Base-by-base conservation (phyloP, 2,888 invertebrate genomes). In the Chymomyza procnemis region DNA sequence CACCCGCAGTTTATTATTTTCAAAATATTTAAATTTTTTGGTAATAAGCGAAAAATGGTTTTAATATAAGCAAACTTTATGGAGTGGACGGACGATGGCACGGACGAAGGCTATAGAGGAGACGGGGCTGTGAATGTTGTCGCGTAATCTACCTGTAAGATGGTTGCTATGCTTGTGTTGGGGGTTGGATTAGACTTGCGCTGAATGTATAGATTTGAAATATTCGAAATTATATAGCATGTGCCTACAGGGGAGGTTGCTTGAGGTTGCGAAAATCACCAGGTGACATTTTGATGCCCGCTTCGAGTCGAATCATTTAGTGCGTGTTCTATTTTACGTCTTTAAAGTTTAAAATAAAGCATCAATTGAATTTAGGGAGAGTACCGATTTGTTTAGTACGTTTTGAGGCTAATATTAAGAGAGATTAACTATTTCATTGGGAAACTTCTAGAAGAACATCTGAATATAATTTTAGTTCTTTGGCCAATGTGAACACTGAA, bases 1-100 rank as follows among this genome's bases (percentile, higher is more conserved):
- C 87, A 89, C 89, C 88, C 88, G 87, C 88, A 86, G 89, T 88
- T 89, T 87, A 89, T 88, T 87, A 88, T 88, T 89, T 88, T 88
- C 76, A 81, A 88, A 88, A 89, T 88, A 89, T 89, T 89, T 78
- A 88, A 89, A 89, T 89, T 89, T 81, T 83, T 87, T 70, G 78
- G 79, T 85, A 85, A 87, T 85, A 87, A 87, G 85, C 87, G 77
- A 87, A 86, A 83, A 81, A 84, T 82, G 83, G 85, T 83, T 83
- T 83, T 84, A 83, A 83, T 83, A 81, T 83, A 83, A 76, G 73
- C 76, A 65, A 76, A 79, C 74, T 76, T 69, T 34, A 41, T 41
- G 12, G 56, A 63, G 68, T 63, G 56, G 48, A 69, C 63, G 56
- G 48, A 69, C 63, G 26, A 26, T 62, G 57, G n/a, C 61, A 65